phyloP scores from a whole-genome alignment of 1,140 invertebrate genomes.

The Vanessa tameamea region DNA sequence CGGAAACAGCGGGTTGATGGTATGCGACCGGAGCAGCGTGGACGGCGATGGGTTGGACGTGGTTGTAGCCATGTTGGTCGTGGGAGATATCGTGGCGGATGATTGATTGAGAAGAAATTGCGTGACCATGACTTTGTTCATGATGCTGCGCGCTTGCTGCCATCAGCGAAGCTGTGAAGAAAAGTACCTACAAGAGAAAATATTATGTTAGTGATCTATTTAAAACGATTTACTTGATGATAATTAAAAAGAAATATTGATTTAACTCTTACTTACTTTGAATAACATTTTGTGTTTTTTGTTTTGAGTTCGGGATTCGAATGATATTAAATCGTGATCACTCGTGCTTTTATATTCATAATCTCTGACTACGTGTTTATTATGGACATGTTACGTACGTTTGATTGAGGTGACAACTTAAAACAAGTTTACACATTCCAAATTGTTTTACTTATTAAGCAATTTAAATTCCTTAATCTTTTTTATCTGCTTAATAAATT shows the following conservation, averaged over 20 bases:
- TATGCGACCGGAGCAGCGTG: not conserved
- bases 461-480: not conserved
- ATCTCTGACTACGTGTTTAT: not conserved
- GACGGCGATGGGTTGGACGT: not conserved
- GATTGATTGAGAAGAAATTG: conserved; percentile 53
- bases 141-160: conserved; percentile 24
- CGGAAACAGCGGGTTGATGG: not conserved
- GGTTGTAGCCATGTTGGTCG: conserved; percentile 22
- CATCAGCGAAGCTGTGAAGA: conserved; percentile 7
- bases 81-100: conserved; percentile 47
- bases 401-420: not conserved
- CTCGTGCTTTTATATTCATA: conserved; percentile 4
- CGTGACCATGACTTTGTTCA: conserved; percentile 34
- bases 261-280: conserved; percentile 1
- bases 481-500: too few species aligned
- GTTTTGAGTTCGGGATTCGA: not conserved
- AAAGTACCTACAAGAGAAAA: not conserved
- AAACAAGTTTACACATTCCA: not conserved
- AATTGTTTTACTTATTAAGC: not conserved
- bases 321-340: not conserved
- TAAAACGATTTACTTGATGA: too few species aligned
- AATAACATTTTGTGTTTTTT: not conserved
- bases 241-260: not conserved
- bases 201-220: too few species aligned
- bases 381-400: not conserved